Evolutionary conservation across 2,888 invertebrate genomes (phyloP).

Genomic region (Aelia acuminata): DNA sequence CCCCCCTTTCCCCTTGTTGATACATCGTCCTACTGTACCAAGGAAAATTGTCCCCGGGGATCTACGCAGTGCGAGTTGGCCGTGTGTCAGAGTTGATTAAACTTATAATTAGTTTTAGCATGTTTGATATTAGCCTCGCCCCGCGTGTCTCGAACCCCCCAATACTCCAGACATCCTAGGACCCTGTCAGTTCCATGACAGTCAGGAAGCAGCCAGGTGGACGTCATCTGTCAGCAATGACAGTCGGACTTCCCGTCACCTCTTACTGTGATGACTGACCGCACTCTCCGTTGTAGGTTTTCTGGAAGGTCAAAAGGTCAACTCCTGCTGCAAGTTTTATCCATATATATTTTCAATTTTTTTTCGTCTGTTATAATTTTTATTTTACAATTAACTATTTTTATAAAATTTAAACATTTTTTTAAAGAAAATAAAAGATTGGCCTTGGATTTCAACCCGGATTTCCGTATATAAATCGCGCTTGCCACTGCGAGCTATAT

Average conservation of each 20-base stretch:
- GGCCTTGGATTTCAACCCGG: too few relatives aligned
- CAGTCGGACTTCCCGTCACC: background rate
- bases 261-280: background rate
- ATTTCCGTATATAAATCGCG: too few relatives aligned
- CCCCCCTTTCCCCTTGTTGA: too few relatives aligned
- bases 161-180: background rate
- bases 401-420: too few relatives aligned
- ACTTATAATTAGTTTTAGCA: constrained; percentile 58
- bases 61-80: constrained; percentile 75
- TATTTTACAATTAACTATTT: too few relatives aligned
- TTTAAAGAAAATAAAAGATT: too few relatives aligned
- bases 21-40: background rate
- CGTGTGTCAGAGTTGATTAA: constrained; percentile 55
- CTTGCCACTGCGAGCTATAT: too few relatives aligned
- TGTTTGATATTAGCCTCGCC: constrained; percentile 44
- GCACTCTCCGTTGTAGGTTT: background rate
- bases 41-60: constrained; percentile 32
- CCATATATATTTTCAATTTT: too few relatives aligned
- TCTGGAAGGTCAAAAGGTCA: too few relatives aligned
- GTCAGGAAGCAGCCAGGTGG: background rate
- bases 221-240: background rate
- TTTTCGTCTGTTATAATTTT: too few relatives aligned
- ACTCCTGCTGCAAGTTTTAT: background rate
- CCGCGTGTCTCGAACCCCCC: background rate
- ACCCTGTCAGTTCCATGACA: background rate